Conservation (phyloP, 2,888 invertebrate genomes). For the Limenitis arthemis region DNA sequence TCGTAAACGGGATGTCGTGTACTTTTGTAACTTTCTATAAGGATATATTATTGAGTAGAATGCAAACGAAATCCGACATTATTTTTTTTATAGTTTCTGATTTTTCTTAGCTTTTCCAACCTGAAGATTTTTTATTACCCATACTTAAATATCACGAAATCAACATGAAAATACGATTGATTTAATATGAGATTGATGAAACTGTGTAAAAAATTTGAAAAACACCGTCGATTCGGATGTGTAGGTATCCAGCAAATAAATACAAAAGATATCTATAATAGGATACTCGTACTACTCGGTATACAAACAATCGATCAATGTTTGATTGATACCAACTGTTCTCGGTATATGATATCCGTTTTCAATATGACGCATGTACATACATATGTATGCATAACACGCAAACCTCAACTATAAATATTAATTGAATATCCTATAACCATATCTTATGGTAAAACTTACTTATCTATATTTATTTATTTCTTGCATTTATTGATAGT, state of each 20-base stretch:
- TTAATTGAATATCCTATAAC: background rate
- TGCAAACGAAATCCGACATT: background rate
- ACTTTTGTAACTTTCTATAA: too few relatives aligned
- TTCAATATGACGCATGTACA: conserved; percentile 15
- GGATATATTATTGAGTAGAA: too few relatives aligned
- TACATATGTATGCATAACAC: background rate
- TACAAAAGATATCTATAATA: conserved; percentile 5
- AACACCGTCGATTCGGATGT: background rate
- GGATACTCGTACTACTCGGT: conserved; percentile 5
- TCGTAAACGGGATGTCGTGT: background rate
- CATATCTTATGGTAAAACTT: too few relatives aligned
- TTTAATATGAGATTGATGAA: too few relatives aligned
- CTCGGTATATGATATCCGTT: conserved; percentile 15
- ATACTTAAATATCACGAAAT: too few relatives aligned
- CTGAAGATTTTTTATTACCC: too few relatives aligned
- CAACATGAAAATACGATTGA: too few relatives aligned
- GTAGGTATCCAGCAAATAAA: background rate
- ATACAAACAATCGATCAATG: conserved; percentile 15
- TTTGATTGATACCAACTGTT: conserved; percentile 10
- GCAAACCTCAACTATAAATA: background rate
- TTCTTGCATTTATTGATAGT: too few relatives aligned
- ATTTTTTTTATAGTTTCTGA: too few relatives aligned
- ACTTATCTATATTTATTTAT: too few relatives aligned
- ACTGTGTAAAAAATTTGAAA: background rate
- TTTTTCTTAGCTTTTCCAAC: too few relatives aligned